Conservation (phyloP, 2,888 invertebrate genomes). For the Maniola hyperantus region DNA sequence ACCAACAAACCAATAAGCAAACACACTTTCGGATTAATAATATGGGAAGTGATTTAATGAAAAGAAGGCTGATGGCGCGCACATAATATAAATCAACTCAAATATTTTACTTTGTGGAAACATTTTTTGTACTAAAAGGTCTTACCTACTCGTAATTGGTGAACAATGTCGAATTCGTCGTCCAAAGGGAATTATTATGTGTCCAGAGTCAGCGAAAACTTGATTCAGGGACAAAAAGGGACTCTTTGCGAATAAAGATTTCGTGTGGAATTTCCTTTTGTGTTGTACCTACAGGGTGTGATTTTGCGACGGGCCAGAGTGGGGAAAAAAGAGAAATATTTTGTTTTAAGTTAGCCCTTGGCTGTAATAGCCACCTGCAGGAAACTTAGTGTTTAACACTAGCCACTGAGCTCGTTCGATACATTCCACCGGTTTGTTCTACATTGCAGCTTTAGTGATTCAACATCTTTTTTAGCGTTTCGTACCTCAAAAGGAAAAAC, state of each 20-base stretch:
- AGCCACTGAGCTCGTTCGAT: too few species aligned
- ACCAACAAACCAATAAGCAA: too few species aligned
- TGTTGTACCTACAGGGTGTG: not conserved
- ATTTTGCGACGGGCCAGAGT: not conserved
- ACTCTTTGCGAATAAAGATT: constrained; percentile 11
- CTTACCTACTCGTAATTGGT: not conserved
- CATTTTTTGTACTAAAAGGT: not conserved
- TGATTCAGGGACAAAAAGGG: constrained; percentile 14
- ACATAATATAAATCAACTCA: not conserved
- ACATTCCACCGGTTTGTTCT: too few species aligned
- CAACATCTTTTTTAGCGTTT: too few species aligned
- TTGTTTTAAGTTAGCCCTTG: not conserved
- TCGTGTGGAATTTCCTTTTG: constrained; percentile 6
- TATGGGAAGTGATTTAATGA: too few species aligned
- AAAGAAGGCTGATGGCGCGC: too few species aligned
- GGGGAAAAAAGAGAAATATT: not conserved
- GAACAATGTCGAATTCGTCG: constrained; percentile 3
- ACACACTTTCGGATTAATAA: too few species aligned
- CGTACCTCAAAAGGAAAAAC: too few species aligned
- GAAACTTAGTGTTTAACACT: too few species aligned
- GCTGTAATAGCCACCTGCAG: too few species aligned
- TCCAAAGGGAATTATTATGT: constrained; percentile 10
- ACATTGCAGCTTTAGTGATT: too few species aligned
- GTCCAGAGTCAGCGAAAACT: constrained; percentile 14
- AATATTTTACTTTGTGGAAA: not conserved